These are phyloP conservation scores for Chaetodon trifascialis DNA, from an alignment of 2,113 vertebrate genomes.

Conservation along the genomic window DNA sequence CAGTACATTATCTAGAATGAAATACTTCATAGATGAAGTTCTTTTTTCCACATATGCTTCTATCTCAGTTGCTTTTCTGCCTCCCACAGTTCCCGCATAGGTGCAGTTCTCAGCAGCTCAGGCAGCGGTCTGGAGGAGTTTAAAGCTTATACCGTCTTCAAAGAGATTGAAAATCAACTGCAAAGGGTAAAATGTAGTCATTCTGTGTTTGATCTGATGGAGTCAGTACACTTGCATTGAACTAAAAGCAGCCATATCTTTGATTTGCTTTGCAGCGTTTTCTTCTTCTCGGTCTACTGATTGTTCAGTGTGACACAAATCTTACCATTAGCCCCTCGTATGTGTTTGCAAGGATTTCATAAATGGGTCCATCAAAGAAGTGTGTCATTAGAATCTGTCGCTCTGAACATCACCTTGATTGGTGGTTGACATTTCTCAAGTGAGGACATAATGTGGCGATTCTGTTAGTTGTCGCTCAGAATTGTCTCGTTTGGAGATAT, in stretches of 20 bases:
- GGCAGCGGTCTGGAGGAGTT: slow-evolving; percentile 84
- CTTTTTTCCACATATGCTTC: not conserved
- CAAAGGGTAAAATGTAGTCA: slow-evolving; percentile 84
- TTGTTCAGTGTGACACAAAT: not conserved
- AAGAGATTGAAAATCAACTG: slow-evolving; percentile 93
- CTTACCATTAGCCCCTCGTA: not conserved
- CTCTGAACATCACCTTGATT: not conserved
- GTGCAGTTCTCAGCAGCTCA: slow-evolving; percentile 84
- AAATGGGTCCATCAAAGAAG: not conserved
- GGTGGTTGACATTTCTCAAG: not conserved
- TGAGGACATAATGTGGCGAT: not conserved
- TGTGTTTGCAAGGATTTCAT: not conserved
- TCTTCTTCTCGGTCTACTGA: not conserved
- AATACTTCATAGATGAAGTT: not conserved
- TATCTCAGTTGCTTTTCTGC: not conserved
- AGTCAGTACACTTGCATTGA: not conserved
- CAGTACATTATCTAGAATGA: not conserved
- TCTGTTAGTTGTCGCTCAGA: too few relatives aligned
- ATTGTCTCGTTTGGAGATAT: not conserved
- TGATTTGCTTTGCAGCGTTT: not conserved
- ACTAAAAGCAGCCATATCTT: not conserved
- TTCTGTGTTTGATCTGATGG: not conserved
- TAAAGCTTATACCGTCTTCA: slow-evolving; percentile 90
- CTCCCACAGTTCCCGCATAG: slow-evolving; percentile 75
- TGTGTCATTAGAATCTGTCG: not conserved